Base-by-base conservation (phyloP, 2,113 vertebrate species). In the Apteryx mantelli region DNA sequence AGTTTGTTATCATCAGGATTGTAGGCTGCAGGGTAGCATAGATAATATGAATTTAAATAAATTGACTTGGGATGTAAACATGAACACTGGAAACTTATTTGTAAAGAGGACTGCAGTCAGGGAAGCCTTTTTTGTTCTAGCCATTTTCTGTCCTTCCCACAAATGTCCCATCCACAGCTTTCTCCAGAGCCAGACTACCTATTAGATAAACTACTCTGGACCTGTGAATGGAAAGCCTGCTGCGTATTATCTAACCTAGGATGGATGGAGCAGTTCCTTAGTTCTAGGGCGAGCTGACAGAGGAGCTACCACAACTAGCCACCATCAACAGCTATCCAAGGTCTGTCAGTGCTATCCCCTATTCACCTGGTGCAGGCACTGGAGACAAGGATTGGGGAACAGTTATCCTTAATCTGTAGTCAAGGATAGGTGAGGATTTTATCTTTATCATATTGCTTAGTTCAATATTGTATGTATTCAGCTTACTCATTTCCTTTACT, bases 401-500 rank as follows among this genome's bases (percentile, higher is more conserved):
- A 90, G 77, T 81, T 73, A 44, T 87, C 73, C 77, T 96, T 76
- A 83, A 83, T 73, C 89, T 93, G 95, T 89, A 92, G 78, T 91
- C 69, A 84, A 76, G 44, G 81, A 34, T 91, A 93, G 86, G 91
- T 4, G 1, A 89, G 66, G 70, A 91, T 95, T 56, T 93, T 93
- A 55, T 93, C 94, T 91, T 86, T 86, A 50, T 75, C 90, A 85
- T 91, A 56, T 86, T 60, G 93, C 95, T 97, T 95, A 84, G 94
- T 91, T 97, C 91, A 93, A 56, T 92, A 86, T 58, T 93, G 89
- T 82, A 95, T 70, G 93, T 97, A 96, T 65, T 96, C 92, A 75
- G 96, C 96, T 96, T 92, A 74, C 38, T 86, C 81, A 83, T 94
- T 95, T 97, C 77, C 77, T 94, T 93, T 97, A 94, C 95, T 97